These are phyloP conservation scores for Philhelius pedissequus DNA, from an alignment of 2,888 invertebrate species.

Conservation along the genomic window DNA sequence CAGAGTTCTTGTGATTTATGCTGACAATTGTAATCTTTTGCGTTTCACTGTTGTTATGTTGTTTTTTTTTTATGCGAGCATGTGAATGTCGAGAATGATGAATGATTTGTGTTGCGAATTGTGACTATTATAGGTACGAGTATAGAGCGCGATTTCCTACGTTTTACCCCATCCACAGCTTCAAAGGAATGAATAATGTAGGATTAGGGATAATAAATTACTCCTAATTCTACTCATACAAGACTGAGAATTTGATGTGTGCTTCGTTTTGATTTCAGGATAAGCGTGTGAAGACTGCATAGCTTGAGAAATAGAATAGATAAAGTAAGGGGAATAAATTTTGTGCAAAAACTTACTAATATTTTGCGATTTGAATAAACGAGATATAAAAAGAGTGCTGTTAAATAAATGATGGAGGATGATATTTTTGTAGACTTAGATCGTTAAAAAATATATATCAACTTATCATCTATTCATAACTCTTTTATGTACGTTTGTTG, in stretches of 20 bases:
- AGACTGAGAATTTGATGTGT: constrained; percentile 46
- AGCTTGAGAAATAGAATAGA: background rate
- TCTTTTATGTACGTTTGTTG: too few relatives aligned
- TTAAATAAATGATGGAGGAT: constrained; percentile 4
- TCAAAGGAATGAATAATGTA: constrained; percentile 57
- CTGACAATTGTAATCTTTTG: constrained; percentile 64
- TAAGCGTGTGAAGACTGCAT: background rate
- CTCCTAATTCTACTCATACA: constrained; percentile 49
- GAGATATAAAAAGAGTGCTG: background rate
- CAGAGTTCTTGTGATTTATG: constrained; percentile 59
- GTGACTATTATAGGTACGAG: too few relatives aligned
- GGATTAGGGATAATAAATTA: constrained; percentile 64
- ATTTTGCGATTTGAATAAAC: constrained; percentile 6
- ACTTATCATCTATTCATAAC: background rate
- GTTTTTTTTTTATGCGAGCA: constrained; percentile 3
- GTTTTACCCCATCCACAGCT: background rate
- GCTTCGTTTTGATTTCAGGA: constrained; percentile 15
- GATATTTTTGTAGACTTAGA: background rate
- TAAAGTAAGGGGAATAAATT: background rate
- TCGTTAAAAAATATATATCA: background rate
- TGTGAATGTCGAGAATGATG: constrained; percentile 32
- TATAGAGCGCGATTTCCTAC: constrained; percentile 12
- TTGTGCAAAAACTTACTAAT: background rate
- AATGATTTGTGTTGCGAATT: constrained; percentile 44
- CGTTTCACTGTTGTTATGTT: background rate